Evolutionary conservation across 2,797 vertebrate genomes (phyloP).

Genomic region (Enteromius anoplus): DNA sequence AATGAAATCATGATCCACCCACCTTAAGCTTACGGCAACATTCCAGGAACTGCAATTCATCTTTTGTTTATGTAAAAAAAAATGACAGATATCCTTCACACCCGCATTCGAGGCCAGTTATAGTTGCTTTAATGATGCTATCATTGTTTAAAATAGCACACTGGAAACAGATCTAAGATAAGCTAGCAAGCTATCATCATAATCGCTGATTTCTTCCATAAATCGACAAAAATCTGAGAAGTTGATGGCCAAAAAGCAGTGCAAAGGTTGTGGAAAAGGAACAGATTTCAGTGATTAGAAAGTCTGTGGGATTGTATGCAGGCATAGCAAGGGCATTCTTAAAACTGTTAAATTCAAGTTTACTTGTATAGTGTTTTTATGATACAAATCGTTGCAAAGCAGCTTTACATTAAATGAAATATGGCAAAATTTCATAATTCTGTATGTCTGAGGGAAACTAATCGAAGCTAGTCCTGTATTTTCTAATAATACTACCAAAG

Average conservation of each 20-base stretch:
- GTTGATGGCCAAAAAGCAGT: neutral
- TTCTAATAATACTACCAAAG: too few species aligned
- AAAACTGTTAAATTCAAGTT: neutral
- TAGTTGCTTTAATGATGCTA: neutral
- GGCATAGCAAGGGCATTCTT: neutral
- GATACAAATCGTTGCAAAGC: too few species aligned
- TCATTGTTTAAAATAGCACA: constrained; percentile 6
- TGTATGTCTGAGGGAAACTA: too few species aligned
- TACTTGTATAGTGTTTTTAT: too few species aligned
- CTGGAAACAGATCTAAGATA: neutral
- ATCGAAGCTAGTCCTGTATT: too few species aligned
- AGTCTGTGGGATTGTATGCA: neutral
- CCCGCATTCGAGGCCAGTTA: constrained; percentile 27
- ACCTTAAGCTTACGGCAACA: constrained; percentile 7
- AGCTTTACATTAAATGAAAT: too few species aligned
- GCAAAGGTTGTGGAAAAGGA: neutral
- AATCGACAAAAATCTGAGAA: neutral
- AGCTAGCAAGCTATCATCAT: neutral
- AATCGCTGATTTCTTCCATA: neutral
- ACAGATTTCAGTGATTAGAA: neutral
- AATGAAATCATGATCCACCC: constrained; percentile 18
- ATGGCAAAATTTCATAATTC: too few species aligned
- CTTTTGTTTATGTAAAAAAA: neutral
- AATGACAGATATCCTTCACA: constrained; percentile 52
- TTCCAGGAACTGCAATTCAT: constrained; percentile 2